Evolutionary conservation across 1,140 invertebrate species (phyloP).

Genomic region (Papilio xuthus): DNA sequence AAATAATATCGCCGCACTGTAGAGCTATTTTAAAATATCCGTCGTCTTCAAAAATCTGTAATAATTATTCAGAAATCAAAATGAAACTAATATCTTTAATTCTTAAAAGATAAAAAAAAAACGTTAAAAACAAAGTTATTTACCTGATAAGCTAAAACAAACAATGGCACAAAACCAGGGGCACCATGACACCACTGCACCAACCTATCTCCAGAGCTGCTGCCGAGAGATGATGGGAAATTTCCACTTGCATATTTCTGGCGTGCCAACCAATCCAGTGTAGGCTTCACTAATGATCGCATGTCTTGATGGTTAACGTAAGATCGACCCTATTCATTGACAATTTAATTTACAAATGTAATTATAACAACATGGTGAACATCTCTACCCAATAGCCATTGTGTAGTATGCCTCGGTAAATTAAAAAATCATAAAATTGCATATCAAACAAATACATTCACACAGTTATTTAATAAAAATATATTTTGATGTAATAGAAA

Average conservation of each 20-base stretch:
- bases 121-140: neutral
- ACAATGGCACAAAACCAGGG: slow-evolving; percentile 91
- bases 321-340: slow-evolving; percentile 77
- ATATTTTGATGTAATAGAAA: too few relatives aligned
- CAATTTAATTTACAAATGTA: slow-evolving; percentile 36
- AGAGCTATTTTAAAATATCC: slow-evolving; percentile 89
- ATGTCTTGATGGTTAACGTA: slow-evolving; percentile 81
- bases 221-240: slow-evolving; percentile 91
- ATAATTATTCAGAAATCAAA: slow-evolving; percentile 16
- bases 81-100: too few relatives aligned
- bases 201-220: slow-evolving; percentile 86
- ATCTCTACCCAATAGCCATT: neutral
- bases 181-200: slow-evolving; percentile 98
- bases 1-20: slow-evolving; percentile 89
- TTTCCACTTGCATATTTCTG: slow-evolving; percentile 87
- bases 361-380: neutral
- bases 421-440: too few relatives aligned
- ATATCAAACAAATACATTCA: too few relatives aligned
- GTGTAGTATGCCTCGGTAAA: neutral
- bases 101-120: too few relatives aligned
- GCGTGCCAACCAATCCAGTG: slow-evolving; percentile 76
- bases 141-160: slow-evolving; percentile 89
- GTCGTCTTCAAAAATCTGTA: slow-evolving; percentile 87
- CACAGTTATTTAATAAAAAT: too few relatives aligned
- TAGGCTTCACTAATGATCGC: slow-evolving; percentile 67